Evolutionary conservation across 2,888 invertebrate species (phyloP), one percentile per base, ranked within the genome.

Genomic region (Nomada ruficornis): DNA sequence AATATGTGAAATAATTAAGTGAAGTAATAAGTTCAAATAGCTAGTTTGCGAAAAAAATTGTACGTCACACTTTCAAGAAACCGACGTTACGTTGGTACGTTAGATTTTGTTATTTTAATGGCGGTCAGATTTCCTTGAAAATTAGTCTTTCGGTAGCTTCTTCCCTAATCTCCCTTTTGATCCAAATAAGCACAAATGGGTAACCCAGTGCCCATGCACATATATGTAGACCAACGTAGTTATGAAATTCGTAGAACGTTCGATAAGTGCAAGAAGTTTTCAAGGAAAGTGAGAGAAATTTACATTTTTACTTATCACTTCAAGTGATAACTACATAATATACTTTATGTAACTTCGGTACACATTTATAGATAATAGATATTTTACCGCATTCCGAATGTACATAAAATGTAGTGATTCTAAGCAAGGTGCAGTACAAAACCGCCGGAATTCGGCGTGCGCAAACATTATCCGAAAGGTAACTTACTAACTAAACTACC

Each of bases 381-480:
- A 20, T 47, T n/a, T 18, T 2, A 4, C 1, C 13, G 0, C 47
- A 15, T 42, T 47, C 10, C 5, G 1, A 13, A 2, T 55, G 9
- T 59, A 69, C 29, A 59, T 68, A 68, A 68, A 23, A 2, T 68
- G 44, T 44, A 50, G 18, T 18, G n/a, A 50, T 64, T 18, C 18
- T 54, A 15, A 26, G 15, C 15, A 18, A 13, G 15, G 4, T 42
- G 44, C 26, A 26, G 64, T 50, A 50, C 1, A 20, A 4, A 3
- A 0, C 2, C 23, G 18, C 18, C 10, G 44, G 10, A 9, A 44
- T 55, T 44, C 42, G 55, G 42, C 3, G 10, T 10, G 13, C 13
- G 20, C 23, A 18, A 23, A 55, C 15, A 42, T 52, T 42, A 42
- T 23, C 26, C 10, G 0, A 3, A 44, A 42, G 55, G 44, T 68